Evolutionary conservation across 2,797 vertebrate genomes (phyloP), one percentile per base, ranked within the genome.

Genomic region (Tarsius wallacei): DNA sequence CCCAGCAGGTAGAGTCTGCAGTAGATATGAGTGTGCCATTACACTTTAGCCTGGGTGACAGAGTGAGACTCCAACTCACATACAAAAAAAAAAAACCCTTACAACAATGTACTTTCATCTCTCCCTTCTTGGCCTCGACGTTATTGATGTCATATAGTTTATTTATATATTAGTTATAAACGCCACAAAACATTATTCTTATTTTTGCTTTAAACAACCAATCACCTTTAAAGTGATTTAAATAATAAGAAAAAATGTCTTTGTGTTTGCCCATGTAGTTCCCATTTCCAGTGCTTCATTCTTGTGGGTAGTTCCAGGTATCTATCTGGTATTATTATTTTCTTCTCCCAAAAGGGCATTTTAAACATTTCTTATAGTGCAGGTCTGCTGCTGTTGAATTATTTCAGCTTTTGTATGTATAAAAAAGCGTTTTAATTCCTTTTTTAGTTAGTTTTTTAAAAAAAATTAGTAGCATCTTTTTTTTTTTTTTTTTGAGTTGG

Each of bases 131-230:
- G 51, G 21, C 21, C n/a, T 92, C 68, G 68, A 13, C 47, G 3
- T 66, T 66, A 26, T 87, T 81, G 1, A 82, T 73, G 1, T 77
- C 33, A 57, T 49, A 63, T 24, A 26, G 1, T 70, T 83, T 77
- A 80, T 22, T 84, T 94, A n/a, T 31, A 80, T 2, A 42, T 57
- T 5, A 73, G 26, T 87, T 82, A 53, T 55, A 61, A 70, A 61
- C 22, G 14, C 19, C 28, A 47, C 3, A 57, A 66, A 49, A 33
- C 24, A 74, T 66, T 42, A 2, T 66, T 86, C 36, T 24, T 57
- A 77, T 42, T 61, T 90, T 90, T 57, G 17, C 49, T 64, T 93
- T 89, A 91, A 82, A 51, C 3, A 53, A 63, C 70, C 73, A 87
- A 26, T 68, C 68, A 33, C 57, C 57, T 74, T 80, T 57, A 49